Conservation (phyloP, 2,888 invertebrate species). For the Drosophila hawaiiensis region DNA sequence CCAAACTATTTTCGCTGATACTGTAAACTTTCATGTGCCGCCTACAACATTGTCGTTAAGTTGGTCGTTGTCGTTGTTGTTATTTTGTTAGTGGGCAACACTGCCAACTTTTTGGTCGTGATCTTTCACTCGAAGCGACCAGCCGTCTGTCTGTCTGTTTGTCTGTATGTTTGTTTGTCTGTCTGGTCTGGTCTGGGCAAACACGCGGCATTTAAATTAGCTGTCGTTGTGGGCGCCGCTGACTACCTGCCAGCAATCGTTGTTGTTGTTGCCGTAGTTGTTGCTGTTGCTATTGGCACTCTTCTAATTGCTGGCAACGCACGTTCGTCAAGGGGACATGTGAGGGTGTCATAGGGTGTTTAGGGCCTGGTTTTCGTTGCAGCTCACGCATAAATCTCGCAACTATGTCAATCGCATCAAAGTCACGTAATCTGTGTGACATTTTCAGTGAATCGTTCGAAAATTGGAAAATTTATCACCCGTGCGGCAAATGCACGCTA, state of each 20-base stretch:
- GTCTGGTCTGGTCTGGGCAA: conserved; percentile 50
- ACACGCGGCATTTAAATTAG: conserved; percentile 77
- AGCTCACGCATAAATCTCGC: conserved; percentile 79
- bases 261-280: conserved; percentile 23
- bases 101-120: conserved; percentile 78
- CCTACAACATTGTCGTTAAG: conserved; percentile 60
- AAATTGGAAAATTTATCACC: conserved; percentile 76
- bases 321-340: conserved; percentile 52
- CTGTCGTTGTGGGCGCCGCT: conserved; percentile 67
- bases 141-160: conserved; percentile 14
- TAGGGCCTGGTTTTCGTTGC: conserved; percentile 42
- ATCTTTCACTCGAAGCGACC: conserved; percentile 76
- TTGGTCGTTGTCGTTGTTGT: conserved; percentile 20
- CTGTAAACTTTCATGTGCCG: conserved; percentile 77
- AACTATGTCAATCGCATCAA: conserved; percentile 81
- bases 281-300: conserved; percentile 39
- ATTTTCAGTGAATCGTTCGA: conserved; percentile 79
- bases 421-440: conserved; percentile 82
- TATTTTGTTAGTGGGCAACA: conserved; percentile 37
- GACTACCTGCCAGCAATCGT: conserved; percentile 44
- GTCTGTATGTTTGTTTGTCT: background rate
- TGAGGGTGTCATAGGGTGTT: conserved; percentile 16
- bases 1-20: conserved; percentile 72
- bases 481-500: conserved; percentile 45
- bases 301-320: conserved; percentile 75